Evolutionary conservation across 1,140 invertebrate genomes (phyloP).

Genomic region (Neuroterus valhalla): DNA sequence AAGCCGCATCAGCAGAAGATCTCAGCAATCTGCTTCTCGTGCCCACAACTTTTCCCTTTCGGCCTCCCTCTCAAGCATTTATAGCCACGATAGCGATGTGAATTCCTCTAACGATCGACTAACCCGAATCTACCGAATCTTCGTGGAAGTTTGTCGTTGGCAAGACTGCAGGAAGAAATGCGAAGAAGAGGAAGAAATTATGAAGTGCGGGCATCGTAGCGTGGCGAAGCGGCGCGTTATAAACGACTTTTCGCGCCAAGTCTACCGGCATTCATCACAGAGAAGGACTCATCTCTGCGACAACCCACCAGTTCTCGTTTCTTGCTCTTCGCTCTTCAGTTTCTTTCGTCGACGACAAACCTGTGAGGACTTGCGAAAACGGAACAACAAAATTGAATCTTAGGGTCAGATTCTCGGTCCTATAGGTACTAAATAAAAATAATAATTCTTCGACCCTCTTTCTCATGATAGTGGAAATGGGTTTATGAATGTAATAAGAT

Average conservation of each 20-base stretch:
- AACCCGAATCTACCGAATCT: conserved; percentile 48
- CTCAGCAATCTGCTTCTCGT: not conserved
- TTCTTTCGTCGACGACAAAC: conserved; percentile 37
- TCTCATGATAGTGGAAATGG: not conserved
- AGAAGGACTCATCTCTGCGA: conserved; percentile 47
- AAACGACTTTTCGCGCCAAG: conserved; percentile 70
- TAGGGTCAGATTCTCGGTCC: conserved; percentile 1
- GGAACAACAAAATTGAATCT: conserved; percentile 28
- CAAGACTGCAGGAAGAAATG: conserved; percentile 46
- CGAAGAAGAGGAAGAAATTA: conserved; percentile 58
- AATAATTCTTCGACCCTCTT: not conserved
- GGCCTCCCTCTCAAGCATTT: not conserved
- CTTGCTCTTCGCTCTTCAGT: conserved; percentile 30
- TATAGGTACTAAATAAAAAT: not conserved
- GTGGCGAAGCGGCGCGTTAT: conserved; percentile 66
- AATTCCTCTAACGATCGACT: conserved; percentile 48
- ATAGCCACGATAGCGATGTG: conserved; percentile 4
- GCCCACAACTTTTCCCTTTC: not conserved
- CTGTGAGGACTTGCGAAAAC: conserved; percentile 37
- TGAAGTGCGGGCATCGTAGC: conserved; percentile 67
- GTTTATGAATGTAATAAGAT: not conserved
- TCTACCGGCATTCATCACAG: conserved; percentile 69
- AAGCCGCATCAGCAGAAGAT: not conserved
- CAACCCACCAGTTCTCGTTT: conserved; percentile 35
- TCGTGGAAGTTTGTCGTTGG: conserved; percentile 51